These are phyloP conservation scores for Allenopithecus nigroviridis DNA, from an alignment of 2,797 vertebrate species.

Conservation along the genomic window DNA sequence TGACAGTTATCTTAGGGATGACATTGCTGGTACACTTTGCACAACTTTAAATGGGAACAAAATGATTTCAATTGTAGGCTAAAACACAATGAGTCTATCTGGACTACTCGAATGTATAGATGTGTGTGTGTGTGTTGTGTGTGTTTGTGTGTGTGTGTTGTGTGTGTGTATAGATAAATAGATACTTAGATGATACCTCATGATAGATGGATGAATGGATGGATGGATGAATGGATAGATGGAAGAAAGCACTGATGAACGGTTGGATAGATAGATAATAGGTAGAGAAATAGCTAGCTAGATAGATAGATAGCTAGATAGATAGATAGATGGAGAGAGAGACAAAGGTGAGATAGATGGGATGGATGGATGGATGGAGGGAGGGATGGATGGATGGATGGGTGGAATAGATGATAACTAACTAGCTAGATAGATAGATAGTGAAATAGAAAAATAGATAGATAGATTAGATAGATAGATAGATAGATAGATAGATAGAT, in stretches of 20 bases:
- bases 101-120: not conserved
- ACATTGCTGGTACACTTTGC: accelerated
- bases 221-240: not conserved
- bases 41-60: too few relatives aligned
- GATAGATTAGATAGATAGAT: not conserved
- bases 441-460: too few relatives aligned
- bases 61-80: accelerated
- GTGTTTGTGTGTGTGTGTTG: not conserved
- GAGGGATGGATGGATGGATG: not conserved
- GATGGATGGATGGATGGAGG: not conserved
- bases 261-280: not conserved
- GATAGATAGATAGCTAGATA: not conserved
- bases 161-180: not conserved
- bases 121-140: accelerated
- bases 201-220: not conserved
- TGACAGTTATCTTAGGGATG: accelerated
- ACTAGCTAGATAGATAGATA: too few relatives aligned
- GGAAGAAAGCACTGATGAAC: not conserved
- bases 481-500: not conserved
- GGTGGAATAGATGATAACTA: not conserved
- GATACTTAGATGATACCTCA: not conserved
- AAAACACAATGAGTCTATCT: not conserved
- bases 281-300: not conserved
- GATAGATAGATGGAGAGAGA: not conserved
- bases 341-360: not conserved